Base-by-base conservation (phyloP, 2,888 invertebrate genomes). In the Drosophila rellima region DNA sequence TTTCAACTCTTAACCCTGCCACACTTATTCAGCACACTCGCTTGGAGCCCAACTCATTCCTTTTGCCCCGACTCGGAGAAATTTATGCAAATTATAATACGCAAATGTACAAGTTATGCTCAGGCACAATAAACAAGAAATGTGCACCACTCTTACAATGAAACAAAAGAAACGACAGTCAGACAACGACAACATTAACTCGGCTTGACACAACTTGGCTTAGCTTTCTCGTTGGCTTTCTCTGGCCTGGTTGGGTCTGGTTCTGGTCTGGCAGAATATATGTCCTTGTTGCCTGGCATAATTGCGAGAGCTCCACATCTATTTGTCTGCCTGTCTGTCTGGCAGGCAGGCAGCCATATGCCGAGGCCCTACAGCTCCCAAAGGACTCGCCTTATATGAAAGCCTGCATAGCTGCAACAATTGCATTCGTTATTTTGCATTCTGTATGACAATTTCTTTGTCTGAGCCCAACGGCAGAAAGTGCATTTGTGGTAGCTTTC, bases 11-110 rank as follows among this genome's bases (percentile, higher is more conserved):
- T 78, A 59, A 70, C 63, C 70, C 68, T 71, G 67, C 65, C 63
- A 39, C 70, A 66, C 61, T 47, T 70, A 54, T 52, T 65, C 62
- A 63, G 48, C 51, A 18, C 7, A 55, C 44, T 50, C 33, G 7
- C 18, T n/a, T 44, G 18, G 20, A 57, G 42, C 40, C 0, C 56
- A 26, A 10, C 48, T 7, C 62, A 7, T 47, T 23, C 18, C 44
- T 3, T 15, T n/a, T 33, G n/a, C 39, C 64, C 18, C 35, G 42
- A 52, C 42, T 40, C 48, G 62, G 50, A 60, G 72, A 82, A 88
- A 89, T 89, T 85, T 85, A 85, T 85, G 84, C 82, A 89, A 85
- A 85, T 85, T 85, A 88, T 88, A 88, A 85, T 89, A 76, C 89
- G 89, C 70, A 88, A 89, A 88, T 84, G 85, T 82, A 76, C 74